These are phyloP conservation scores for Pseudorhombus dupliciocellatus DNA, from an alignment of 2,113 vertebrate genomes.

Conservation along the genomic window DNA sequence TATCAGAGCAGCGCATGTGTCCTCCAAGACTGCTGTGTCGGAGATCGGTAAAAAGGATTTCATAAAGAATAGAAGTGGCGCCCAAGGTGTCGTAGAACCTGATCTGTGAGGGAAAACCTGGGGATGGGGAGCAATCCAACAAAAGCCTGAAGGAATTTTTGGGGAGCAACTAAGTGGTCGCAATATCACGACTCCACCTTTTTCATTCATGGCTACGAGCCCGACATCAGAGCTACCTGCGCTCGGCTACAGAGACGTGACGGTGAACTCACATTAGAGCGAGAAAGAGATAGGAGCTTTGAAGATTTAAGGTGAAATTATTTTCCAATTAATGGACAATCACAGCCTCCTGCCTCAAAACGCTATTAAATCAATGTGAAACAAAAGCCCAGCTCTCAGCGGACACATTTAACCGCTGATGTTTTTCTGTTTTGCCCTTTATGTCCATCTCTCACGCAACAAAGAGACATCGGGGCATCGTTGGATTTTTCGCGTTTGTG, in stretches of 20 bases:
- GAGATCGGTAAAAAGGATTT: conserved; percentile 34
- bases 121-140: conserved; percentile 21
- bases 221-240: too few species aligned
- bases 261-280: too few species aligned
- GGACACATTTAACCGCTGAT: conserved; percentile 39
- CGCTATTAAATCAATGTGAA: conserved; percentile 49
- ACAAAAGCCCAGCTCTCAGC: conserved; percentile 52
- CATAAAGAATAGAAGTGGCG: conserved; percentile 24
- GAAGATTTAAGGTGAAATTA: conserved; percentile 2
- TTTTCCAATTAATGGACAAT: conserved; percentile 28
- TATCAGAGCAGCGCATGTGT: conserved; percentile 37
- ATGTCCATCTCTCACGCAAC: conserved; percentile 48
- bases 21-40: conserved; percentile 27
- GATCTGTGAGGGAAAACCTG: conserved; percentile 41
- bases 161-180: conserved; percentile 27
- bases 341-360: conserved; percentile 23
- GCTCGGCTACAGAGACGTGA: neutral
- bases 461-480: conserved; percentile 31
- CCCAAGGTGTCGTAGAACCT: conserved; percentile 40
- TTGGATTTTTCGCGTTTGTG: neutral
- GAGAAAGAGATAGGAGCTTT: conserved; percentile 4
- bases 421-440: conserved; percentile 62
- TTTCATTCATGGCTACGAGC: conserved; percentile 3
- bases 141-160: conserved; percentile 35
- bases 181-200: conserved; percentile 19